phyloP scores from a whole-genome alignment of 2,113 vertebrate genomes.

The Cyprinus carpio region DNA sequence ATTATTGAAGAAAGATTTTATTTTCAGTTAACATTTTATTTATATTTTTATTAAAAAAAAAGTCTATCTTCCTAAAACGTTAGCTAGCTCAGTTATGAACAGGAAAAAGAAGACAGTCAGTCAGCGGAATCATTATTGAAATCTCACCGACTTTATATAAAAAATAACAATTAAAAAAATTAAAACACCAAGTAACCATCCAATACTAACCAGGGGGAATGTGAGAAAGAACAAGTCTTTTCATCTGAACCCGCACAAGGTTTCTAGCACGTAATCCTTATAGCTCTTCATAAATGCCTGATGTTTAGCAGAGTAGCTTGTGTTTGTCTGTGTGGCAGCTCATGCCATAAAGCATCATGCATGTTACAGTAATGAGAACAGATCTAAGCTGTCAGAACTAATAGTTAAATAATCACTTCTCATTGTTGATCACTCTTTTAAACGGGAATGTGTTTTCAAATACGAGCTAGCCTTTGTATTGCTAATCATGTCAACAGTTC shows the following conservation, averaged over 20 bases:
- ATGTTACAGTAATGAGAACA: constrained; percentile 28
- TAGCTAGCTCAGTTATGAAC: not conserved
- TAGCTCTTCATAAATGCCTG: not conserved
- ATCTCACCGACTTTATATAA: no score
- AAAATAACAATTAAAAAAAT: no score
- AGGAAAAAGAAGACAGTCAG: no score
- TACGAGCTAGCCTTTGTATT: constrained; percentile 45
- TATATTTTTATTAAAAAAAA: not conserved
- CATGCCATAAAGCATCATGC: constrained; percentile 2
- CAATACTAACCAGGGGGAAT: not conserved
- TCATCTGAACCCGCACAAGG: not conserved
- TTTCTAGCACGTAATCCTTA: no score
- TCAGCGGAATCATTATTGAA: no score
- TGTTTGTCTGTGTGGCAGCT: not conserved
- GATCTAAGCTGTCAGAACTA: constrained; percentile 47
- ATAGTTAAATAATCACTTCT: constrained; percentile 42
- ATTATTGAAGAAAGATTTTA: not conserved
- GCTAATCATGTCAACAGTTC: constrained; percentile 51
- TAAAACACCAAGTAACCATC: no score
- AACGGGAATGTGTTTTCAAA: constrained; percentile 47
- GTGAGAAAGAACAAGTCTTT: not conserved
- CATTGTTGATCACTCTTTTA: constrained; percentile 40
- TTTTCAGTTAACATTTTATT: not conserved
- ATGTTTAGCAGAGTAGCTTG: not conserved
- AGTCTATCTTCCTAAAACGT: not conserved